Percentiles rank a stretch among this genome's conserved stretches.
Conservation (phyloP, 2,113 vertebrate species). For the Tachysurus vachellii region DNA sequence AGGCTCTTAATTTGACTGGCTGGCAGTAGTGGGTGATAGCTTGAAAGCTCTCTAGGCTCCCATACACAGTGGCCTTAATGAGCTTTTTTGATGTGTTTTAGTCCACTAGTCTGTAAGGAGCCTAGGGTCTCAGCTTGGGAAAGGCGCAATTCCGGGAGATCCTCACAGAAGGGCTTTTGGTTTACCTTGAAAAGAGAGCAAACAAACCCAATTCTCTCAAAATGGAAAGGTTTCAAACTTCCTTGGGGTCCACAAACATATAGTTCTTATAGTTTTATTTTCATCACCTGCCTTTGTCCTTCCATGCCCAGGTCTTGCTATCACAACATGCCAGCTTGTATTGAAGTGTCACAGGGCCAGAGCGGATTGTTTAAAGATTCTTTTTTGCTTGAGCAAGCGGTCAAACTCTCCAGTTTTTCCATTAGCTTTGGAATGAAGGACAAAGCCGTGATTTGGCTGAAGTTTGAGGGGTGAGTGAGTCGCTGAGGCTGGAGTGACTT, state of each 20-base stretch:
- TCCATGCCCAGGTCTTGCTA: slow-evolving; percentile 27
- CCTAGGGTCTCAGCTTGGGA: slow-evolving; percentile 45
- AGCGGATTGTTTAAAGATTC: slow-evolving; percentile 33
- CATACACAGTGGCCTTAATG: slow-evolving; percentile 54
- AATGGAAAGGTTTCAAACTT: slow-evolving; percentile 48
- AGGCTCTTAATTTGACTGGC: slow-evolving; percentile 50
- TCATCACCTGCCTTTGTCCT: slow-evolving; percentile 34
- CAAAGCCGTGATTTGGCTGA: slow-evolving; percentile 64
- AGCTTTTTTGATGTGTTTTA: slow-evolving; percentile 57
- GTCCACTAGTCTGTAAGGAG: slow-evolving; percentile 49
- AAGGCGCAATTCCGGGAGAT: slow-evolving; percentile 49
- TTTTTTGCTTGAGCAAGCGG: slow-evolving; percentile 52
- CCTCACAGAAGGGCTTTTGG: slow-evolving; percentile 48
- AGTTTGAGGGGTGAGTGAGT: slow-evolving; percentile 52
- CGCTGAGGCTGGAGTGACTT: slow-evolving; percentile 55
- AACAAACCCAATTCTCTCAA: slow-evolving; percentile 54
- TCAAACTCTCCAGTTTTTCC: slow-evolving; percentile 57
- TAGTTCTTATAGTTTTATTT: not conserved
- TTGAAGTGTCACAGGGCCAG: slow-evolving; percentile 48
- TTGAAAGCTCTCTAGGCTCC: slow-evolving; percentile 50
- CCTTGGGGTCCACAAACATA: slow-evolving; percentile 48
- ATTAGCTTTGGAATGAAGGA: slow-evolving; percentile 63
- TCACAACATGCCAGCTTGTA: slow-evolving; percentile 30
- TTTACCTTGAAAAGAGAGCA: slow-evolving; percentile 68
- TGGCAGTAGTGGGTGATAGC: slow-evolving; percentile 42